A percentile compares a stretch with the other conserved stretches of the same genome.
phyloP scores from a whole-genome alignment of 2,797 vertebrate species.

The Cyprinella venusta region DNA sequence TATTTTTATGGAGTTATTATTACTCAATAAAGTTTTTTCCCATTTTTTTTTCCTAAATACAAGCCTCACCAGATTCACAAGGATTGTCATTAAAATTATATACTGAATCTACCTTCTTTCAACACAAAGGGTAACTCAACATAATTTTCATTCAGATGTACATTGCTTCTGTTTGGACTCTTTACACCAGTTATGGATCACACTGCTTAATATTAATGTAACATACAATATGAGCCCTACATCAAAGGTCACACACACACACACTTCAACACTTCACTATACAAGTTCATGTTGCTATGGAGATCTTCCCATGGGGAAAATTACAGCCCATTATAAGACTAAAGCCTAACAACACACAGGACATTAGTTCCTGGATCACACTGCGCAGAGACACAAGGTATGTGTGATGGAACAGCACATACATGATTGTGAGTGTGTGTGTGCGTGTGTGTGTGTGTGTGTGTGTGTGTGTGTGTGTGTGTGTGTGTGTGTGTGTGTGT shows the following conservation, averaged over 20 bases:
- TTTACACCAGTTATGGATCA: not conserved
- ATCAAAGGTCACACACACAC: not conserved
- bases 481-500: no score
- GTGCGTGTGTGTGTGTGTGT: no score
- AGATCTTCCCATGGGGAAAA: slow-evolving; percentile 16
- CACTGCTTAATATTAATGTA: not conserved
- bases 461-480: no score
- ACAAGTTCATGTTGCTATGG: slow-evolving; percentile 19
- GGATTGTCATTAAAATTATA: not conserved
- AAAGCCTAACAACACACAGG: not conserved
- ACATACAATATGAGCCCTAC: not conserved
- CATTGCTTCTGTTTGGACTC: not conserved
- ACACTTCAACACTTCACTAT: slow-evolving; percentile 8
- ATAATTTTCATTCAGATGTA: not conserved
- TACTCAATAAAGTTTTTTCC: not conserved
- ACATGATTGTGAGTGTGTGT: not conserved
- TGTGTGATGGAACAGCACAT: not conserved
- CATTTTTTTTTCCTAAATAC: not conserved
- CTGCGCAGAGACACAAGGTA: not conserved
- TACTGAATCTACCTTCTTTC: not conserved
- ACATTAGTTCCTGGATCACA: not conserved
- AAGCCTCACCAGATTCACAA: not conserved
- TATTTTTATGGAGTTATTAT: not conserved
- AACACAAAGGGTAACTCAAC: not conserved
- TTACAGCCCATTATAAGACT: slow-evolving; percentile 14